These are phyloP conservation scores for Premnoplex brunnescens DNA, from an alignment of 2,797 vertebrate species.

Conservation along the genomic window DNA sequence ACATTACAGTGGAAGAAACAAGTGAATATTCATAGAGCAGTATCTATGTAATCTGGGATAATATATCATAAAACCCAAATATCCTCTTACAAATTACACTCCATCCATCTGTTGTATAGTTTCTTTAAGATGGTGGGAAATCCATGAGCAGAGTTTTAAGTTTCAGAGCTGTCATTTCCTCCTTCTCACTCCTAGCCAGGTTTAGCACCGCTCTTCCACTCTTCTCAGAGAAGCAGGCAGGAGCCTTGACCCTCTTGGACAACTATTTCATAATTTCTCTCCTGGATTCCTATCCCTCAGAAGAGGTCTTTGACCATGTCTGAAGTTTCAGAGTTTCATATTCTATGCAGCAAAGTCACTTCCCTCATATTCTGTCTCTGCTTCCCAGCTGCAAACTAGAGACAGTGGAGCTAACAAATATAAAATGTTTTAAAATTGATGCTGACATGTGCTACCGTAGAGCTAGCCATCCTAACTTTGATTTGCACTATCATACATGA, in stretches of 20 bases:
- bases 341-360: neutral
- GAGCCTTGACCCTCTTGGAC: neutral
- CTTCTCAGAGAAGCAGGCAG: neutral
- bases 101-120: neutral
- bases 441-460: neutral
- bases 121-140: neutral
- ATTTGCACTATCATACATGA: neutral
- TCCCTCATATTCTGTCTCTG: neutral
- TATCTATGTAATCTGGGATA: neutral
- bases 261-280: neutral
- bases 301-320: neutral
- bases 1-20: neutral
- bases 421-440: neutral
- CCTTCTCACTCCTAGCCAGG: fast-evolving
- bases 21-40: neutral
- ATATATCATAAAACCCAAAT: neutral
- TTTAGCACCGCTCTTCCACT: neutral
- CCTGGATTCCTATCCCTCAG: neutral
- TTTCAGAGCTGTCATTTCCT: neutral
- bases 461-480: neutral
- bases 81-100: neutral
- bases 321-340: neutral
- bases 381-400: neutral
- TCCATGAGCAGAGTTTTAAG: neutral
- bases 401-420: neutral